A percentile compares a stretch with the other conserved stretches of the same genome.
Evolutionary conservation across 1,140 invertebrate genomes (phyloP).

Genomic region (Drosophila punjabiensis): DNA sequence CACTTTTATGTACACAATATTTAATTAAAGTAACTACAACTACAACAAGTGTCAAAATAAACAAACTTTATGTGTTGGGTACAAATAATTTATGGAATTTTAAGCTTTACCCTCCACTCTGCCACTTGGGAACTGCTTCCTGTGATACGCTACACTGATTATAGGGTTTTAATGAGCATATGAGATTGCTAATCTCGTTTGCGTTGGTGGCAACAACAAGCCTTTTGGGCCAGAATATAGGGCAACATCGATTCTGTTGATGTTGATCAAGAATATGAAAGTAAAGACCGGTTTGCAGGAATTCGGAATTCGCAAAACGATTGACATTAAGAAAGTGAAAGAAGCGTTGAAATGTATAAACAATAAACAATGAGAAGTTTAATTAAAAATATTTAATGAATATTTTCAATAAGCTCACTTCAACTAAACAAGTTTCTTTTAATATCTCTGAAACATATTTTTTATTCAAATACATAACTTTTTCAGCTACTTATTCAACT

Average conservation of each 20-base stretch:
- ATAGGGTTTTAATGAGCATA: constrained; percentile 9
- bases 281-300: background rate
- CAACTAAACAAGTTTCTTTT: too few species aligned
- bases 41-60: constrained; percentile 11
- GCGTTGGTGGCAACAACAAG: constrained; percentile 14
- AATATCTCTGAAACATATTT: background rate
- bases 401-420: background rate
- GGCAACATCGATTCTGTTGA: constrained; percentile 2
- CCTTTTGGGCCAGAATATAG: background rate
- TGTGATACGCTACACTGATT: constrained; percentile 13
- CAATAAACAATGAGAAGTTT: background rate
- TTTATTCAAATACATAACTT: too few species aligned
- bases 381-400: background rate
- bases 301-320: background rate
- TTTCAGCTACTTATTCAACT: too few species aligned
- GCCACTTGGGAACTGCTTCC: background rate
- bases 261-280: background rate
- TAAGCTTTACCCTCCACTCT: background rate
- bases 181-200: constrained; percentile 2
- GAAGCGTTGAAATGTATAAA: background rate
- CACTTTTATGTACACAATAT: background rate
- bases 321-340: background rate
- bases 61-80: background rate
- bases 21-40: background rate
- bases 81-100: background rate